Percentiles rank a stretch among this genome's conserved stretches.
Evolutionary conservation across 1,140 invertebrate genomes (phyloP).

Genomic region (Drosophila lini): DNA sequence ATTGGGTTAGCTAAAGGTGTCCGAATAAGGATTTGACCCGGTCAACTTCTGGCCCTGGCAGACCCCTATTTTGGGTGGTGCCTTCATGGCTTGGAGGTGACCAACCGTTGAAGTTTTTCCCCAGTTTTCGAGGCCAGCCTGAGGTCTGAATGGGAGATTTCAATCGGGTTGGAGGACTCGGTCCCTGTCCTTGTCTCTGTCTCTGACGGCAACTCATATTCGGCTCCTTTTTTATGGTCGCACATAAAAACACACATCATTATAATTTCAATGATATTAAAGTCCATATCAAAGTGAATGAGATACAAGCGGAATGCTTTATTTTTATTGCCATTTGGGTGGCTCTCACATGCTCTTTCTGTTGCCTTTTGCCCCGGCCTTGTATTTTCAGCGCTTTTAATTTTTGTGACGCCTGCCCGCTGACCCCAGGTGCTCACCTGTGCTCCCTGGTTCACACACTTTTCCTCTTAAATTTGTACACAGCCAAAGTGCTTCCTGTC

Average conservation of each 20-base stretch:
- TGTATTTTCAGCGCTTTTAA: slow-evolving; percentile 62
- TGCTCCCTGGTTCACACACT: slow-evolving; percentile 14
- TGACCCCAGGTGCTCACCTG: slow-evolving; percentile 32
- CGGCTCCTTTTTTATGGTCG: slow-evolving; percentile 51
- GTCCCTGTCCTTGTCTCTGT: background rate
- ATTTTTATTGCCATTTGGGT: slow-evolving; percentile 62
- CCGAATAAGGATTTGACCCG: slow-evolving; percentile 30
- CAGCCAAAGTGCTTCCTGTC: slow-evolving; percentile 53
- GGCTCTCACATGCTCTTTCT: slow-evolving; percentile 6
- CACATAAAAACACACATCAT: slow-evolving; percentile 77
- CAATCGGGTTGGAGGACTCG: slow-evolving; percentile 1
- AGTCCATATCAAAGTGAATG: slow-evolving; percentile 78
- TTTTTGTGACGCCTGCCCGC: slow-evolving; percentile 52
- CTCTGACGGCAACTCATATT: slow-evolving; percentile 6
- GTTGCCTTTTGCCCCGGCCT: slow-evolving; percentile 33
- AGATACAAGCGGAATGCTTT: slow-evolving; percentile 74
- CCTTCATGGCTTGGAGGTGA: slow-evolving; percentile 10
- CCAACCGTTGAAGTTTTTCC: slow-evolving; percentile 20
- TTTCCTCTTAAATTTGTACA: slow-evolving; percentile 23
- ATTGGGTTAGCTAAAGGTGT: slow-evolving; percentile 17
- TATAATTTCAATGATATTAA: slow-evolving; percentile 82
- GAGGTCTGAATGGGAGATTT: slow-evolving; percentile 9
- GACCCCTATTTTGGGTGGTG: slow-evolving; percentile 1
- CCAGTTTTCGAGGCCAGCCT: background rate
- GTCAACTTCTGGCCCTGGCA: background rate